Percentiles rank a stretch among this genome's conserved stretches.
Evolutionary conservation across 2,888 invertebrate genomes (phyloP).

Genomic region (Allacma fusca): DNA sequence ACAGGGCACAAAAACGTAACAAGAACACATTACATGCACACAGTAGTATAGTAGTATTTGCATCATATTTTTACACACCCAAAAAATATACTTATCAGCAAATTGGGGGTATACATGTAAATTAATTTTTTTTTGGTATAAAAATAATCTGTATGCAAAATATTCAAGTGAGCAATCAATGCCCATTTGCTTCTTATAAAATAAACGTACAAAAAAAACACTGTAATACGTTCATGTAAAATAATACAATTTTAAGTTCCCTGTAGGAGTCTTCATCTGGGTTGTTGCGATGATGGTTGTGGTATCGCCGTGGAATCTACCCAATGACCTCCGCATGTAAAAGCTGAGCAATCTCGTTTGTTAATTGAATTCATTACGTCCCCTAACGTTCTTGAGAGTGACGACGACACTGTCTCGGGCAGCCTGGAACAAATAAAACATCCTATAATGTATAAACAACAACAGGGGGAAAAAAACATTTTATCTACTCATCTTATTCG

Average conservation of each 20-base stretch:
- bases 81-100: not conserved
- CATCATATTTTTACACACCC: not conserved
- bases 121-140: not conserved
- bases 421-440: conserved; percentile 52
- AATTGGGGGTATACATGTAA: not conserved
- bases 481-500: too few relatives aligned
- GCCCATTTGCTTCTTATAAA: not conserved
- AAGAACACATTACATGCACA: too few relatives aligned
- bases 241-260: not conserved
- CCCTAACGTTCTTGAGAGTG: conserved; percentile 53
- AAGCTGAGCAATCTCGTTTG: conserved; percentile 58
- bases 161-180: conserved; percentile 2
- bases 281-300: conserved; percentile 49
- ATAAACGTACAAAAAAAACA: not conserved
- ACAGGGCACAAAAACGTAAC: too few relatives aligned
- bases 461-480: not conserved
- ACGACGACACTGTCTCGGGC: conserved; percentile 57
- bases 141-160: not conserved
- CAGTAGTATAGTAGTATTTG: not conserved
- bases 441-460: too few relatives aligned
- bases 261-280: conserved; percentile 49
- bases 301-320: conserved; percentile 50
- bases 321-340: conserved; percentile 54
- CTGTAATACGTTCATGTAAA: not conserved
- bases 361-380: conserved; percentile 57